Base-by-base conservation (phyloP, 2,797 vertebrate genomes). In the Sarcophilus harrisii region DNA sequence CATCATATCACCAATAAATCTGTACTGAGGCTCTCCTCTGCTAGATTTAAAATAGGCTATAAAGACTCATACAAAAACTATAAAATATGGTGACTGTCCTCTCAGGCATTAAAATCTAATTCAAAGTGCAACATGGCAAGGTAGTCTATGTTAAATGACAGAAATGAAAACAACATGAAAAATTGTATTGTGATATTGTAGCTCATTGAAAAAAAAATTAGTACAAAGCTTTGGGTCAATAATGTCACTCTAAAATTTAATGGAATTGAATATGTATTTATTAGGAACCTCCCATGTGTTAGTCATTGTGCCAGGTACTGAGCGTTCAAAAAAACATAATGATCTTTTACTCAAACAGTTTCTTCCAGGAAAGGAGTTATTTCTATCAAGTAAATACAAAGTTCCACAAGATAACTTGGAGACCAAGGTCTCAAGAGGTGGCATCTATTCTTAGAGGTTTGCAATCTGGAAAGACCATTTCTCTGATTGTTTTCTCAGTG, bases 401-500 rank as follows among this genome's bases (percentile, higher is more conserved):
- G 66, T 87, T 87, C 11, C 13, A 49, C 73, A 45, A 87, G 49
- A 87, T 87, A 45, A 27, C 10, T 11, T 21, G 0, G 73, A 87
- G 73, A 87, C 38, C 9, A 87, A 87, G 66, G n/a, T 18, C 18
- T 38, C n/a, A 81, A 38, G 38, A 87, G 38, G 66, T 24, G 21
- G n/a, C 2, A 49, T 38, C 38, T 45, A 49, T 49, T 87, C 73
- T 49, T 38, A 87, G 10, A 45, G 38, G 38, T 27, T 38, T 87
- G 38, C 73, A 87, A 81, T 2, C 38, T 0, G 0, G 27, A 29
- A 9, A 55, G 60, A 54, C 14, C 57, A 81, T 1, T 18, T 94
- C 90, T 92, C 73, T 96, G 95, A 97, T 95, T 92, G 91, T 92
- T 66, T 96, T 91, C 96, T 90, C 57, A 95, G 94, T 45, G 32